phyloP scores from a whole-genome alignment of 2,888 invertebrate species.

The Archips xylosteana region DNA sequence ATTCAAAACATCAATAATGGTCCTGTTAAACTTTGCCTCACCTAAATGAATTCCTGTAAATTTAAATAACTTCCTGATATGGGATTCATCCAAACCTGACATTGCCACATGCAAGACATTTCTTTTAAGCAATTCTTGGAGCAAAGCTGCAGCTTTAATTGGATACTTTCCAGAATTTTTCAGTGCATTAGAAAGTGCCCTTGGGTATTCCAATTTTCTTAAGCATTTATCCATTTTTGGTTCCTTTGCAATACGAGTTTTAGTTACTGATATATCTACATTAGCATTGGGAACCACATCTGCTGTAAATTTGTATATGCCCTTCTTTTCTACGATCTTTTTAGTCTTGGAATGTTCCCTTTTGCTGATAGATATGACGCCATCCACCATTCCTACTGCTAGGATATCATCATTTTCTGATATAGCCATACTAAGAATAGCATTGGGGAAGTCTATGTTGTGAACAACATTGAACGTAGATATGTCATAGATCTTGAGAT shows the following conservation, averaged over 20 bases:
- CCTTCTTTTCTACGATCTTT: constrained; percentile 65
- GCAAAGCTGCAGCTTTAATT: constrained; percentile 91
- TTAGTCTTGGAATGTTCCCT: constrained; percentile 85
- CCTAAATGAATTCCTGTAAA: constrained; percentile 92
- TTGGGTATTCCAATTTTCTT: constrained; percentile 92
- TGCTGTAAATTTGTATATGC: constrained; percentile 82
- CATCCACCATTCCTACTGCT: constrained; percentile 97
- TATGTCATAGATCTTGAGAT: constrained; percentile 96
- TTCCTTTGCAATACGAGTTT: constrained; percentile 69
- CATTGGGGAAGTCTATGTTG: constrained; percentile 95
- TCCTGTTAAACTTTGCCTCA: constrained; percentile 90
- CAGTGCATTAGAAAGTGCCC: constrained; percentile 91
- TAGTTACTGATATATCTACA: constrained; percentile 83
- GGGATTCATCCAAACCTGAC: constrained; percentile 88
- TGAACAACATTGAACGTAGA: constrained; percentile 94
- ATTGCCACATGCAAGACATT: constrained; percentile 92
- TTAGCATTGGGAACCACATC: constrained; percentile 69
- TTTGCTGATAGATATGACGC: constrained; percentile 94
- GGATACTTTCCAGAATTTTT: constrained; percentile 87
- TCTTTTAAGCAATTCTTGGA: constrained; percentile 95
- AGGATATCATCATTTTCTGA: constrained; percentile 92
- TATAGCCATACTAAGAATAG: constrained; percentile 94
- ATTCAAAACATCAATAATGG: constrained; percentile 90
- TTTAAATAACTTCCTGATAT: constrained; percentile 88
- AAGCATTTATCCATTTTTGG: constrained; percentile 89